Conservation (phyloP, 2,113 vertebrate genomes). For the Chloebia gouldiae region DNA sequence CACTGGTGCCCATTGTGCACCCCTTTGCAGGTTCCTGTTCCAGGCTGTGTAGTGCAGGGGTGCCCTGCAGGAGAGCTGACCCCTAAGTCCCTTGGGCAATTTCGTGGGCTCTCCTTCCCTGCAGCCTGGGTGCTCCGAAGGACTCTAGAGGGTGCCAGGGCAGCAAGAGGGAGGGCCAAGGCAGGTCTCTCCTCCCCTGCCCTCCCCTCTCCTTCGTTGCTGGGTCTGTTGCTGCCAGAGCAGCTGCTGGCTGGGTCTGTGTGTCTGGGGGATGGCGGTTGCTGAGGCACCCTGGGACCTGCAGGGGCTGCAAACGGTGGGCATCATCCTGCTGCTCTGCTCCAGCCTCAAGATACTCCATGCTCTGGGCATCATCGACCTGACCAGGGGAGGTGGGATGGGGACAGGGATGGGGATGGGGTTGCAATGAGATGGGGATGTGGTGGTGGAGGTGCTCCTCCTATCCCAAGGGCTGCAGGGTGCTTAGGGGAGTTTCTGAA, state of each 20-base stretch:
- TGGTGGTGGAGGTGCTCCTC: neutral
- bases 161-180: slow-evolving; percentile 9
- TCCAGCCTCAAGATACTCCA: slow-evolving; percentile 42
- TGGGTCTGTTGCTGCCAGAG: neutral
- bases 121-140: neutral
- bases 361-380: slow-evolving; percentile 20
- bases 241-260: neutral
- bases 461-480: neutral
- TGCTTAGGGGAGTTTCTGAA: neutral
- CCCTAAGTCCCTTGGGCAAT: neutral
- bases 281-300: neutral
- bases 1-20: neutral
- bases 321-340: slow-evolving; percentile 45
- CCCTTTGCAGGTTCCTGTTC: fast-evolving
- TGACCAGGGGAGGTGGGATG: neutral
- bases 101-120: neutral
- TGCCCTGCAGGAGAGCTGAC: neutral
- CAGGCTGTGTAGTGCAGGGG: neutral
- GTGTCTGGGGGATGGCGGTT: neutral
- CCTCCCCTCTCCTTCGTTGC: neutral
- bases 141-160: neutral
- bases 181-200: slow-evolving; percentile 19
- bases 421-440: neutral
- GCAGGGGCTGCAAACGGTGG: slow-evolving; percentile 25
- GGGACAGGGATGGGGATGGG: neutral